Evolutionary conservation across 2,888 invertebrate genomes (phyloP).

Genomic region (Clusia tigrina): DNA sequence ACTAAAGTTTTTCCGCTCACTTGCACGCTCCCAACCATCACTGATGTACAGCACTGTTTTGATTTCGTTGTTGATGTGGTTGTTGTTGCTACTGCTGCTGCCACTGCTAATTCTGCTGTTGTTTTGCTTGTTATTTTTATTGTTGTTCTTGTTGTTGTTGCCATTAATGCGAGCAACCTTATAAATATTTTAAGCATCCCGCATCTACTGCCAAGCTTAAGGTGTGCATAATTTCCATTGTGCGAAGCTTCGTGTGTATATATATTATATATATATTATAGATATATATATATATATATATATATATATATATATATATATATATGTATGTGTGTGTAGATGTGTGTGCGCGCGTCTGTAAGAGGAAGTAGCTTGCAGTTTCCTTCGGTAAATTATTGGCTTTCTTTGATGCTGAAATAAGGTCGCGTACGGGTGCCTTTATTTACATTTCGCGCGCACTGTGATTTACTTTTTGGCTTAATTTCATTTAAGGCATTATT

Average conservation of each 20-base stretch:
- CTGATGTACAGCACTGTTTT: background rate
- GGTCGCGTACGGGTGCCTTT: slow-evolving; percentile 31
- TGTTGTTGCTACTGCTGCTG: too few relatives aligned
- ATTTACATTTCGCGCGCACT: slow-evolving; percentile 57
- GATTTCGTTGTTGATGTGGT: too few relatives aligned
- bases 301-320: background rate
- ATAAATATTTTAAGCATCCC: slow-evolving; percentile 37
- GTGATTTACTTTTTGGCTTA: slow-evolving; percentile 63
- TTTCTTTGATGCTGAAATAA: slow-evolving; percentile 31
- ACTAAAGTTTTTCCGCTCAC: slow-evolving; percentile 59
- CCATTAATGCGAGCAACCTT: slow-evolving; percentile 26
- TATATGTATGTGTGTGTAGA: slow-evolving; percentile 9
- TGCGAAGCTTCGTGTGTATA: background rate
- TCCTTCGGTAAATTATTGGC: slow-evolving; percentile 53
- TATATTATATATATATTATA: background rate
- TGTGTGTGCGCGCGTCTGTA: slow-evolving; percentile 13
- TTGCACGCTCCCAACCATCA: slow-evolving; percentile 7
- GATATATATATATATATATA: background rate
- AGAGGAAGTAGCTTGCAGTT: slow-evolving; percentile 29
- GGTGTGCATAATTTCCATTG: slow-evolving; percentile 15
- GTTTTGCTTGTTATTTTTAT: slow-evolving; percentile 15
- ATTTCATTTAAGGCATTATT: slow-evolving; percentile 62
- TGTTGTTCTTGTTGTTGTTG: slow-evolving; percentile 29
- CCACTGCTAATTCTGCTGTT: too few relatives aligned
- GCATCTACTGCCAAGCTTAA: slow-evolving; percentile 15